phyloP scores from a whole-genome alignment of 1,140 invertebrate genomes.

The Lepeophtheirus salmonis region DNA sequence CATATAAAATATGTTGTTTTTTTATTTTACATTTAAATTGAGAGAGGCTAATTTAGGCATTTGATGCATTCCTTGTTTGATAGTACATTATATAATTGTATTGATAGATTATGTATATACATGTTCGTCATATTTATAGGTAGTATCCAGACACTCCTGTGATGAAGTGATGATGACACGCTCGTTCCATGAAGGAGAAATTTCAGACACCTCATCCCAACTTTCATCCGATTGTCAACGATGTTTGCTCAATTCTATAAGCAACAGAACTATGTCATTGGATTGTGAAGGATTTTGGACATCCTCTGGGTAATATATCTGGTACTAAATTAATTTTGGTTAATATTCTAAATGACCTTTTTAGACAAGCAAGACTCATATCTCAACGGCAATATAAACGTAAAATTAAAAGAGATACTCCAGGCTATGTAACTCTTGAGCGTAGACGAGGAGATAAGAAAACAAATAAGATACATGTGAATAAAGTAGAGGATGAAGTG shows the following conservation, averaged over 20 bases:
- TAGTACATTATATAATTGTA: too few relatives aligned
- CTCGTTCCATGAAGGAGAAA: constrained; percentile 4
- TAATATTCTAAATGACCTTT: too few relatives aligned
- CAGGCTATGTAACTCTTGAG: constrained; percentile 9
- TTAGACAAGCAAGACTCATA: constrained; percentile 11
- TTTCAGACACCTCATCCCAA: constrained; percentile 1
- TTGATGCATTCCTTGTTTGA: too few relatives aligned
- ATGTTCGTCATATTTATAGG: too few relatives aligned
- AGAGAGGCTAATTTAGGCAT: too few relatives aligned
- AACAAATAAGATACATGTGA: background rate
- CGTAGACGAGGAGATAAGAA: background rate
- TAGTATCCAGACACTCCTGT: constrained; percentile 3
- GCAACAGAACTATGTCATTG: constrained; percentile 7
- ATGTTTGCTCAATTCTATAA: constrained; percentile 9
- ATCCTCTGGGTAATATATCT: background rate
- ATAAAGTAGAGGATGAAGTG: background rate
- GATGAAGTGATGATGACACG: constrained; percentile 9
- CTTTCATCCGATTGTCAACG: constrained; percentile 5
- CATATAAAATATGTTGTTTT: too few relatives aligned
- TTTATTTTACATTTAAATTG: too few relatives aligned
- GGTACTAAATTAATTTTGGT: too few relatives aligned
- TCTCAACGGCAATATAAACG: constrained; percentile 17
- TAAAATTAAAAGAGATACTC: constrained; percentile 13
- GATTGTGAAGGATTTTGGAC: constrained; percentile 7
- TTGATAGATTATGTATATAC: too few relatives aligned